Base-by-base conservation (phyloP, 2,888 invertebrate genomes). In the Mimumesa dahlbomi region DNA sequence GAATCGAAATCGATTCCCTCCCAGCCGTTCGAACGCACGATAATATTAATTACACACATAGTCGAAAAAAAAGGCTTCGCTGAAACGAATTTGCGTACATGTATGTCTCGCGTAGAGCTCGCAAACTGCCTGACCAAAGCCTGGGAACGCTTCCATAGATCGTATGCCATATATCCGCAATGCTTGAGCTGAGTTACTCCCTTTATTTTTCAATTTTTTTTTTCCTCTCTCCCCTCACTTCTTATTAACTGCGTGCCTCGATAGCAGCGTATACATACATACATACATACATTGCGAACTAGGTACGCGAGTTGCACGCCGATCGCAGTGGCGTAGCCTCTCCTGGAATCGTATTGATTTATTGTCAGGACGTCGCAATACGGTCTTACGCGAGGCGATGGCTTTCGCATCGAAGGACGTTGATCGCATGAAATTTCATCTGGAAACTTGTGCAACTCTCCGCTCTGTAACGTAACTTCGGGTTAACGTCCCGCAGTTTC, bases 291-390 rank as follows among this genome's bases (percentile, higher is more conserved):
- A n/a, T n/a, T n/a, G 22, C 34, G 36, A 53, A 65, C 57, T 53
- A 65, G 49, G 46, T 53, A 34, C 48, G 59, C 52, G 75, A 68
- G 69, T 72, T 50, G 58, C 58, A 63, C 64, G 58, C n/a, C 45
- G 43, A 70, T 54, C 61, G 63, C 40, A 54, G 16, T 38, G 57
- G 48, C 50, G 43, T 61, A 31, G 25, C 31, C 18, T 68, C 52
- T 52, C 48, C 57, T 38, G 61, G 49, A 57, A 77, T 78, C 64
- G 66, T 74, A 74, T 76, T 74, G 75, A 78, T 74, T 77, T 64
- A 76, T 57, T 25, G 42, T 21, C n/a, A 19, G 53, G 43, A 25
- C 65, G 46, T 62, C 48, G 67, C 54, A 43, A 42, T 61, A 70
- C 50, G 52, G 50, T 54, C 21, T 40, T 69, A 18, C 25, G 14